Base-by-base conservation (phyloP, 1,140 invertebrate species). In the Scaptomyza hsui region DNA sequence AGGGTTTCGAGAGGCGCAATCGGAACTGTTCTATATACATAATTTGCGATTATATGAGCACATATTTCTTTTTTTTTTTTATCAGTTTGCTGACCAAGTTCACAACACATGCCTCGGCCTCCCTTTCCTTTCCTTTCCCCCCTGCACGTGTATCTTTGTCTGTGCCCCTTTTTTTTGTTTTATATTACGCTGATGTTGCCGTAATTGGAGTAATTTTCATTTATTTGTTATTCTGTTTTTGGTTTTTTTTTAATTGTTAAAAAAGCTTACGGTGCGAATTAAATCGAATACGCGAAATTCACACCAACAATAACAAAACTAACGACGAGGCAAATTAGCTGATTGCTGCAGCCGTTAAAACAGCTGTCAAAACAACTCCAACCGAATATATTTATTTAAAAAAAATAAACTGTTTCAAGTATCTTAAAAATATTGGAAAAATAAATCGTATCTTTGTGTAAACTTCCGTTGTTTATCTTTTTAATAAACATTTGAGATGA, bases 291-390 rank as follows among this genome's bases (percentile, higher is more conserved):
- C 37, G 9, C n/a, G 32, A 57, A 41, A 41, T 9, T 13, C 18
- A 32, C 52, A 51, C 41, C 37, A 67, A 24, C 44, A 53, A 56
- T 4, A 67, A 19, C 48, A 52, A 42, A 42, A 9, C 32, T 24
- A 44, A 26, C 26, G 26, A 9, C 26, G 5, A 9, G 7, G 51
- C 49, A 62, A 75, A 62, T 59, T 76, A 29, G 68, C 78, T 75
- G 72, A 80, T 53, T 68, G 24, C 19, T n/a, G n/a, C n/a, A n/a
- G 49, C 55, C 55, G 24, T 45, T 12, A 15, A 59, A 81, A 74
- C 78, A 81, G 78, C 78, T 81, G 78, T 65, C 59, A 73, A 77
- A 81, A 75, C 78, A 83, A 65, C 70, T 81, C 70, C 45, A n/a
- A 29, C 26, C 0, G 26, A 29, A 29, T 9, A 21, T 21, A 13